Base-by-base conservation (phyloP, 2,113 vertebrate species). In the Fregata magnificens region DNA sequence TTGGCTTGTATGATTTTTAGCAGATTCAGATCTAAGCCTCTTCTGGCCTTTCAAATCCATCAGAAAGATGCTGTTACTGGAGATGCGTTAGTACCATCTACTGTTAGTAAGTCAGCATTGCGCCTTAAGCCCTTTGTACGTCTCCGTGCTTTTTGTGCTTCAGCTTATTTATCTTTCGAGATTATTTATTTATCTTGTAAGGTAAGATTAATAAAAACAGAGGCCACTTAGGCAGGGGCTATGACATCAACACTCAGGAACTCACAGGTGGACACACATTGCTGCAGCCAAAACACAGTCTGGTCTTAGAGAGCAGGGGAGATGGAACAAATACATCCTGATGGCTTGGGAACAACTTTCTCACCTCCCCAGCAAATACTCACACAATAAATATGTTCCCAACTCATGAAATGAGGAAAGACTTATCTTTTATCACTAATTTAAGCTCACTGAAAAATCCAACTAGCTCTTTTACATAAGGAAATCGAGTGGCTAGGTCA, bases 401-500 rank as follows among this genome's bases (percentile, higher is more conserved):
- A 88, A 1, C 26, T 92, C 66, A 49, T 55, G 50, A 91, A 95
- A 53, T 55, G 38, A 74, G 63, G 63, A 83, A 90, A 81, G 55
- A 62, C 29, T 84, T 95, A 38, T 94, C 82, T 82, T 91, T 91
- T 85, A 89, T 90, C 87, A 34, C 82, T 93, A 88, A 90, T 85
- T 88, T 70, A 93, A 87, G 45, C 55, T 89, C 78, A 52, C 53
- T 78, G 84, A 90, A 95, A 85, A 90, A 94, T 62, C 45, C 69
- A 45, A 15, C 53, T 36, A 78, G 14, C 70, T 91, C 50, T 89
- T 95, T 94, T 87, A 72, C 74, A 73, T 70, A 83, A 82, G 29
- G 79, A 96, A 95, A 93, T 70, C 1, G 2, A 88, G 80, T 70
- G 74, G 55, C 62, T 90, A 90, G 81, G 58, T 91, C 84, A 80